Evolutionary conservation across 1,140 invertebrate species (phyloP), one percentile per base, ranked within the genome.

Genomic region (Anastatus disparis): DNA sequence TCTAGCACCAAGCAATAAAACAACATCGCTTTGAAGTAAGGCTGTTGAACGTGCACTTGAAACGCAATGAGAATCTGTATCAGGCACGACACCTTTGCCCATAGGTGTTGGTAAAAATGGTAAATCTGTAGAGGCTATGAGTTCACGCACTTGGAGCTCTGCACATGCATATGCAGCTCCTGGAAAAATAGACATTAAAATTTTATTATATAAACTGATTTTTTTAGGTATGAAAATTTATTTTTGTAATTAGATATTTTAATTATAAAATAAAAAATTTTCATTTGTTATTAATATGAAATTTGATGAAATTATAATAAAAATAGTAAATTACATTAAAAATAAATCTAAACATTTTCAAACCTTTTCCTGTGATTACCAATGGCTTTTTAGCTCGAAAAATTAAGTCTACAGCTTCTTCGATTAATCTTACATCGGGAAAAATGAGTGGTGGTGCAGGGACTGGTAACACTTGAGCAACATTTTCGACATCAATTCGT

Each of bases 21-120:
- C 89, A 0, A 96, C 92, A 84, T 99, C 97, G 22, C 95, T 93
- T 74, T 96, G 88, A 74, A 93, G 90, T 24, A 99, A 85, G 13
- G 95, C 97, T 29, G 89, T 79, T 0, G 97, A 97, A 70, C 97
- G 89, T 1, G 96, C 96, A 17, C 94, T 89, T 3, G 92, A 90
- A 3, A 98, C 93, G 83, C 94, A 95, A 66, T 90, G 87, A 1
- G 83, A 71, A 73, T 95, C 92, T 15, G 87, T 88, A 82, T 99
- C 97, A 0, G 95, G 87, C 10, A 98, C 90, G 2, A 97, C 94
- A 40, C 97, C 97, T 87, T 98, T 99, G 74, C 94, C 97, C 95
- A 99, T 98, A 1, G 97, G 97, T 15, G 96, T 98, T 1, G 96
- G 92, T 29, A 99, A 85, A 82, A 97, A 97, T 7, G 97, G 97